These are phyloP conservation scores for Brenthis daphne DNA, from an alignment of 2,888 invertebrate species.

Conservation along the genomic window DNA sequence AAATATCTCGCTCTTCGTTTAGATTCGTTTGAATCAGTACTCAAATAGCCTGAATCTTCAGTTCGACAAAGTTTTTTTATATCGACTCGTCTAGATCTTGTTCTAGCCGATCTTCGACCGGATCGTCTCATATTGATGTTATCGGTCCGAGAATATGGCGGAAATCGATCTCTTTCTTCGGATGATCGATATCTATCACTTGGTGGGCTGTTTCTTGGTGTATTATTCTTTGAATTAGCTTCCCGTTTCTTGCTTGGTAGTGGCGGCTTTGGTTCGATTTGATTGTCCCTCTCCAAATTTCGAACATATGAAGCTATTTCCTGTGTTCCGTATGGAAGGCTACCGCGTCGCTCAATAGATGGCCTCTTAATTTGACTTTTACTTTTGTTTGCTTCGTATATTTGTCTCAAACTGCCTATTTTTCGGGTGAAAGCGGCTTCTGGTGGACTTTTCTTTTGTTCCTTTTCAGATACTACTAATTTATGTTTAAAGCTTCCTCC, in stretches of 20 bases:
- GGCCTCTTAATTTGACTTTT: slow-evolving; percentile 55
- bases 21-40: slow-evolving; percentile 89
- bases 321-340: slow-evolving; percentile 61
- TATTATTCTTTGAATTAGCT: slow-evolving; percentile 51
- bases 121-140: slow-evolving; percentile 66
- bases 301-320: slow-evolving; percentile 61
- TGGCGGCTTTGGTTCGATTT: slow-evolving; percentile 66
- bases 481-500: slow-evolving; percentile 88
- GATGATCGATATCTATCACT: slow-evolving; percentile 60
- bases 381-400: slow-evolving; percentile 87
- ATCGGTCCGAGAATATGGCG: slow-evolving; percentile 60
- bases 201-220: slow-evolving; percentile 60
- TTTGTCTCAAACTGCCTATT: slow-evolving; percentile 88
- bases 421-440: slow-evolving; percentile 78
- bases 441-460: slow-evolving; percentile 53
- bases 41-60: slow-evolving; percentile 92
- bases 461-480: slow-evolving; percentile 56
- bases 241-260: slow-evolving; percentile 64
- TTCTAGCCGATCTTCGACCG: slow-evolving; percentile 66
- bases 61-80: slow-evolving; percentile 69
- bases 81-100: slow-evolving; percentile 69
- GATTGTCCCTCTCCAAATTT: slow-evolving; percentile 59
- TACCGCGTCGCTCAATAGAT: slow-evolving; percentile 66
- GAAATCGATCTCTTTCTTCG: slow-evolving; percentile 69
- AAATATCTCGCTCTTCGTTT: slow-evolving; percentile 74